Percentiles rank a stretch among this genome's conserved stretches.
Evolutionary conservation across 2,113 vertebrate species (phyloP).

Genomic region (Semnopithecus entellus): DNA sequence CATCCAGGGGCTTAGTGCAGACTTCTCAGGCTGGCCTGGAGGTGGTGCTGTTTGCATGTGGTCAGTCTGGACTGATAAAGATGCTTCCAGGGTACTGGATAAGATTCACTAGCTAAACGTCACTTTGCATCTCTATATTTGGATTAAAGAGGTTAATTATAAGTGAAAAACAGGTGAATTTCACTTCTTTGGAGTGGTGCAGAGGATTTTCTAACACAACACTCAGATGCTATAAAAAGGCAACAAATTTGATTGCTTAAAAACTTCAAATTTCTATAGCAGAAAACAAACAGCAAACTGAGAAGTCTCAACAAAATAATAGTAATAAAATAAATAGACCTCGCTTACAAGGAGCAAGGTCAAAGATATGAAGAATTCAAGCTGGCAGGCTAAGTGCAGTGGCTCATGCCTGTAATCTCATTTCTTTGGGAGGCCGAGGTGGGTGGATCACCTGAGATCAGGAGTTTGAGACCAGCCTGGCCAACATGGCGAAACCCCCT

Average conservation of each 20-base stretch:
- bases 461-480: too few species aligned
- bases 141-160: background rate
- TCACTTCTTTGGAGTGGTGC: background rate
- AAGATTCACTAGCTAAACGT: background rate
- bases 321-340: too few species aligned
- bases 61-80: background rate
- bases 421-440: too few species aligned
- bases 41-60: constrained; percentile 21
- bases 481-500: too few species aligned
- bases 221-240: constrained; percentile 9
- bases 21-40: background rate
- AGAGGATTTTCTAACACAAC: background rate
- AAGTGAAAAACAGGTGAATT: background rate
- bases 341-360: too few species aligned
- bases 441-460: too few species aligned
- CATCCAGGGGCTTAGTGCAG: too few species aligned
- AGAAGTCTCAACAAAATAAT: too few species aligned
- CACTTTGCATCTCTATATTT: background rate
- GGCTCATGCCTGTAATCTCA: too few species aligned
- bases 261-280: background rate
- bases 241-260: background rate
- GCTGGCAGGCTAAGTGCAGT: too few species aligned
- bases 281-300: too few species aligned
- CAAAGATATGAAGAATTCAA: too few species aligned
- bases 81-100: background rate